Conservation (phyloP, 2,888 invertebrate genomes). For the Caenorhabditis japonica region DNA sequence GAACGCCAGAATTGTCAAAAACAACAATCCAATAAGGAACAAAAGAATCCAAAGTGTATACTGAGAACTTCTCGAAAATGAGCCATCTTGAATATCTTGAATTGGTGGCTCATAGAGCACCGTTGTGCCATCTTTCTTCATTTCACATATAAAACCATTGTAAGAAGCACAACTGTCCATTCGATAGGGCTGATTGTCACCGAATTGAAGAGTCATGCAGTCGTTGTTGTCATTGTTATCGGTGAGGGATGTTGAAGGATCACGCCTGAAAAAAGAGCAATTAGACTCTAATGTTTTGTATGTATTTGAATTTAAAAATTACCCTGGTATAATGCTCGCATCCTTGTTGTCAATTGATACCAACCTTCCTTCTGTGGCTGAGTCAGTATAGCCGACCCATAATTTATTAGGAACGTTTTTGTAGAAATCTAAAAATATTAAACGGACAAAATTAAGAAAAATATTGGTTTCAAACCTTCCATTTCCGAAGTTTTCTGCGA, state of each 20-base stretch:
- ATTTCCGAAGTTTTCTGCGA: conserved; percentile 6
- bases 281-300: neutral
- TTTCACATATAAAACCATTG: conserved; percentile 39
- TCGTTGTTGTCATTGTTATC: conserved; percentile 52
- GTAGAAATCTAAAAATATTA: conserved; percentile 8
- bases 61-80: neutral
- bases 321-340: conserved; percentile 2
- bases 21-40: conserved; percentile 37
- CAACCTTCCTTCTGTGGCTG: conserved; percentile 48
- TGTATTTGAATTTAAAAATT: neutral
- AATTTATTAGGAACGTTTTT: conserved; percentile 22
- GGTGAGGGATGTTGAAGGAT: neutral
- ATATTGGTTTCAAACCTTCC: too few species aligned
- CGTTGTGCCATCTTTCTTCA: conserved; percentile 35
- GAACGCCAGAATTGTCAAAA: conserved; percentile 23
- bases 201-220: conserved; percentile 37
- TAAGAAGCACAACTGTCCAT: conserved; percentile 26
- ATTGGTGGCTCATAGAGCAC: conserved; percentile 3
- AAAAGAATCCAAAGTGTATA: conserved; percentile 31
- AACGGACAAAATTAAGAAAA: too few species aligned
- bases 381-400: conserved; percentile 61
- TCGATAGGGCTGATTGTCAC: conserved; percentile 9
- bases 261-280: conserved; percentile 10
- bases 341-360: conserved; percentile 20
- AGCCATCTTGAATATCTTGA: conserved; percentile 22